phyloP scores from a whole-genome alignment of 2,888 invertebrate species.

The Melikaiella ostensackeni region DNA sequence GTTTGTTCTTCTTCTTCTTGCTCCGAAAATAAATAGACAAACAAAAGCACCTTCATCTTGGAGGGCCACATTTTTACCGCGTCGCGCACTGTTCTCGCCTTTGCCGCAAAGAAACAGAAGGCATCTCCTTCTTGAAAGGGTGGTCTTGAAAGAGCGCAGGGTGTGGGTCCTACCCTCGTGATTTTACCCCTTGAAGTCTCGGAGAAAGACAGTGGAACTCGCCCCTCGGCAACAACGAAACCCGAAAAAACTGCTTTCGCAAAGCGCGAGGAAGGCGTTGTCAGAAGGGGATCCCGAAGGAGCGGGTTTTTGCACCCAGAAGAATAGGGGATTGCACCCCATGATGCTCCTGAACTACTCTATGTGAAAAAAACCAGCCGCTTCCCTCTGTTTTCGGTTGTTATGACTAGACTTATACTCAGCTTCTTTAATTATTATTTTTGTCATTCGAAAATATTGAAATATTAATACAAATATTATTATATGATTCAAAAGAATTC shows the following conservation, averaged over 20 bases:
- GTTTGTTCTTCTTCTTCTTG: background rate
- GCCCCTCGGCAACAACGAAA: slow-evolving; percentile 43
- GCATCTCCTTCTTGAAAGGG: slow-evolving; percentile 40
- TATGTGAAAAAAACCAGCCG: background rate
- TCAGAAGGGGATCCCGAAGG: background rate
- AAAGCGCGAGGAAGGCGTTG: slow-evolving; percentile 19
- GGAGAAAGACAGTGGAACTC: slow-evolving; percentile 44
- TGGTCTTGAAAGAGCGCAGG: slow-evolving; percentile 42
- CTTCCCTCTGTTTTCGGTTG: background rate
- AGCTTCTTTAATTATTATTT: background rate
- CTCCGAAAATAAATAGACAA: slow-evolving; percentile 11
- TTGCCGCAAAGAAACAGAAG: slow-evolving; percentile 41
- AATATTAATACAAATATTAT: too few relatives aligned
- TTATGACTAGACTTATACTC: background rate
- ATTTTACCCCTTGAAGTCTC: slow-evolving; percentile 41
- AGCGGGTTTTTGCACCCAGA: slow-evolving; percentile 14
- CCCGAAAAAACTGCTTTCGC: slow-evolving; percentile 40
- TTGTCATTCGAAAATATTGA: too few relatives aligned
- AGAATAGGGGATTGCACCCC: background rate
- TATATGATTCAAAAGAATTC: too few relatives aligned
- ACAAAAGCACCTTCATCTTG: slow-evolving; percentile 3
- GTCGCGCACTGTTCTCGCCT: slow-evolving; percentile 8
- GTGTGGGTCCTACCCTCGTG: slow-evolving; percentile 24
- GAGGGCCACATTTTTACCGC: background rate
- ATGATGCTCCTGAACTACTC: background rate